Conservation (phyloP, 2,888 invertebrate genomes). For the Cyrtodaria siliqua region DNA sequence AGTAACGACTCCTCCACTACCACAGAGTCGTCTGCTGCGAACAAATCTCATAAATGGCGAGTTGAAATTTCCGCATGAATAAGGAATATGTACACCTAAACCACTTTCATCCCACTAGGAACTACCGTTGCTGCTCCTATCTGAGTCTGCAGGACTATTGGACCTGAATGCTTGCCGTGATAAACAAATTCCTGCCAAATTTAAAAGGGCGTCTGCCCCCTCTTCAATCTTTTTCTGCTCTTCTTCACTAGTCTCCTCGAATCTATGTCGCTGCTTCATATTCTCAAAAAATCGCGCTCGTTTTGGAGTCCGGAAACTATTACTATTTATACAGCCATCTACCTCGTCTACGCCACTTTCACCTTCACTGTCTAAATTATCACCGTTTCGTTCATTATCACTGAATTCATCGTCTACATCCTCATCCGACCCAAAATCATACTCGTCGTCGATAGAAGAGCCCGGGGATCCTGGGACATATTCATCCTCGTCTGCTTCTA, state of each 20-base stretch:
- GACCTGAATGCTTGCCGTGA: constrained; percentile 48
- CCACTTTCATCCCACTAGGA: constrained; percentile 1
- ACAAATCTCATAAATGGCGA: constrained; percentile 14
- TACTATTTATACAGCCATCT: constrained; percentile 68
- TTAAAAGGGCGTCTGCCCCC: constrained; percentile 92
- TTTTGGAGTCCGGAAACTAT: constrained; percentile 54
- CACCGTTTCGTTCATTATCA: constrained; percentile 59
- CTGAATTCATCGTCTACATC: constrained; percentile 66
- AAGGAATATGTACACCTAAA: not conserved
- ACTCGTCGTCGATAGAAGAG: constrained; percentile 86
- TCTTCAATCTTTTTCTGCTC: constrained; percentile 90
- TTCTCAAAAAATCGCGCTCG: constrained; percentile 50
- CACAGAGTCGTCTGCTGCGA: not conserved
- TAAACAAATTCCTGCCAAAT: constrained; percentile 89
- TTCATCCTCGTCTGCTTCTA: constrained; percentile 69
- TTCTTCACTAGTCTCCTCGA: constrained; percentile 78
- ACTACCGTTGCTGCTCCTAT: not conserved
- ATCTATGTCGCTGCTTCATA: constrained; percentile 43
- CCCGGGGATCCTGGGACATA: constrained; percentile 79
- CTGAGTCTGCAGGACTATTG: constrained; percentile 22
- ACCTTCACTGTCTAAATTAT: constrained; percentile 65
- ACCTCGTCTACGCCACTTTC: constrained; percentile 78
- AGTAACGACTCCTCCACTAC: not conserved
- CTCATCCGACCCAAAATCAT: constrained; percentile 84
- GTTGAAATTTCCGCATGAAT: not conserved